Conservation (phyloP, 2,888 invertebrate species). For the Lithophane leautieri region DNA sequence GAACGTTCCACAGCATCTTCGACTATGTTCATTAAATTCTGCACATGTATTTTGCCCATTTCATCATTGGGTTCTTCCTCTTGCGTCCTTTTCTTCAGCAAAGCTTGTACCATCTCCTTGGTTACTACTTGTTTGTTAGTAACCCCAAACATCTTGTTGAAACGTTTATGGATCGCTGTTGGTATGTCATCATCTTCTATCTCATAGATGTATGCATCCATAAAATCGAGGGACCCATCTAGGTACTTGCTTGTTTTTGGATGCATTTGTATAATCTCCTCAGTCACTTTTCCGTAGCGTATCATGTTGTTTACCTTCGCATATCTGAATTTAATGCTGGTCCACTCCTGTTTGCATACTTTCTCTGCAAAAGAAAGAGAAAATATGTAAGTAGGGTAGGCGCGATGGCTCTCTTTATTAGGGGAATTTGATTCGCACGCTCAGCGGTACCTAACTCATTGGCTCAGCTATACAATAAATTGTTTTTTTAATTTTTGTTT, state of each 20-base stretch:
- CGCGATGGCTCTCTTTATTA: background rate
- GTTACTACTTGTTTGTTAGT: conserved; percentile 52
- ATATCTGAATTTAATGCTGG: conserved; percentile 44
- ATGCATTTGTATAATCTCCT: conserved; percentile 48
- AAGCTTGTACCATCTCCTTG: conserved; percentile 58
- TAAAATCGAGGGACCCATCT: conserved; percentile 48
- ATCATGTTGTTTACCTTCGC: conserved; percentile 55
- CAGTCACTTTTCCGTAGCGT: conserved; percentile 52
- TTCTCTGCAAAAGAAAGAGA: conserved; percentile 45
- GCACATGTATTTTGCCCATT: conserved; percentile 58
- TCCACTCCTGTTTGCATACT: conserved; percentile 48
- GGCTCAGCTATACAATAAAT: background rate
- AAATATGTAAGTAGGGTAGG: background rate
- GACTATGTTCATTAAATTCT: conserved; percentile 56
- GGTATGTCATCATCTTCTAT: conserved; percentile 52
- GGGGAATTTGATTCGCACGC: background rate
- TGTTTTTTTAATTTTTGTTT: background rate
- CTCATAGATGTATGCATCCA: conserved; percentile 54
- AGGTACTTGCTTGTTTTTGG: conserved; percentile 55
- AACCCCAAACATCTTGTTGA: conserved; percentile 52
- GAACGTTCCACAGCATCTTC: conserved; percentile 56
- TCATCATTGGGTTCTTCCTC: conserved; percentile 55
- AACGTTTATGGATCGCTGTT: conserved; percentile 44
- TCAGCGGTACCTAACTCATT: background rate
- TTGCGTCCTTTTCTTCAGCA: conserved; percentile 49